phyloP scores from a whole-genome alignment of 2,797 vertebrate genomes.

The Hypotaenidia philippensis region DNA sequence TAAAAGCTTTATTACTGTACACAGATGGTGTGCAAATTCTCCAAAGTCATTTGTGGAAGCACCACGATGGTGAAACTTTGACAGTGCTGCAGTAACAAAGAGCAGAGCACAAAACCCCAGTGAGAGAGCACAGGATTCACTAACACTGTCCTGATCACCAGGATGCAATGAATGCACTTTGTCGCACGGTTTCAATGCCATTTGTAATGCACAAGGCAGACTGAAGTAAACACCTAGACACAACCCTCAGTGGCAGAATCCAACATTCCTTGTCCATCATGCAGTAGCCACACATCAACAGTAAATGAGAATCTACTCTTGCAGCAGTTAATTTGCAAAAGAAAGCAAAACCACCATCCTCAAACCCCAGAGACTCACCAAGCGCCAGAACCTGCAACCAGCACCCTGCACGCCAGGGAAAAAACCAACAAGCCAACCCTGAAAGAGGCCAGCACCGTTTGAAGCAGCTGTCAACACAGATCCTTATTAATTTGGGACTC shows the following conservation, averaged over 20 bases:
- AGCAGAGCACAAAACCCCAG: not conserved
- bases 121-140: not conserved
- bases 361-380: too few relatives aligned
- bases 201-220: not conserved
- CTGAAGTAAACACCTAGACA: not conserved
- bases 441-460: not conserved
- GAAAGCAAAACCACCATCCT: not conserved
- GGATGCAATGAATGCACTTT: accelerated
- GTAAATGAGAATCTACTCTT: not conserved
- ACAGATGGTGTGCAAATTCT: slow-evolving; percentile 64
- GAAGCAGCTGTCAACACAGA: slow-evolving; percentile 31
- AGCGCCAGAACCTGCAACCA: not conserved
- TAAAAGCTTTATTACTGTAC: slow-evolving; percentile 62
- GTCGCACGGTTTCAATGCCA: not conserved
- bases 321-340: slow-evolving; percentile 5
- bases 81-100: not conserved
- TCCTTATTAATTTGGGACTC: slow-evolving; percentile 40
- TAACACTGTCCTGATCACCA: not conserved
- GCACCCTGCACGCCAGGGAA: not conserved
- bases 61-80: not conserved
- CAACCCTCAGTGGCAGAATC: not conserved
- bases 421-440: not conserved
- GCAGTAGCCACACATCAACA: not conserved
- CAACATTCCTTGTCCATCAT: not conserved
- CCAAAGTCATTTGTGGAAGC: slow-evolving; percentile 10